Conservation (phyloP, 2,888 invertebrate species). For the Lithophane semibrunnea region DNA sequence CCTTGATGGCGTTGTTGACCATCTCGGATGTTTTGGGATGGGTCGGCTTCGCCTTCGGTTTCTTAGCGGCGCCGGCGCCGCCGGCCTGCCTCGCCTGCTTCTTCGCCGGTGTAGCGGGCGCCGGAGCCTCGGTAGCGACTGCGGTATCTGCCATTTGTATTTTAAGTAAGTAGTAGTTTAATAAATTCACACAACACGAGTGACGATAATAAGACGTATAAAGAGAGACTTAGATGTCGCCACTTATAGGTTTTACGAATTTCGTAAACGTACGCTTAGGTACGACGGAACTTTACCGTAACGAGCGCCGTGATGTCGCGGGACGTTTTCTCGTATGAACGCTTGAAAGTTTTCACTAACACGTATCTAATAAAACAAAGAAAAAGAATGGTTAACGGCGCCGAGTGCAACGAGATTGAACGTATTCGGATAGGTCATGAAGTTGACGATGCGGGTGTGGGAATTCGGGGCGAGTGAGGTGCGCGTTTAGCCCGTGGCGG, state of each 20-base stretch:
- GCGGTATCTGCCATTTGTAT: constrained; percentile 73
- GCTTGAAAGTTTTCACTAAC: constrained; percentile 56
- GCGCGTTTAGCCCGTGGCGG: constrained; percentile 10
- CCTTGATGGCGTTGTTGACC: constrained; percentile 90
- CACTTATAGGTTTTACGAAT: constrained; percentile 1
- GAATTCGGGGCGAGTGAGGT: neutral
- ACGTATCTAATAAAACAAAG: constrained; percentile 47
- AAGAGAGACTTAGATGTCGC: neutral
- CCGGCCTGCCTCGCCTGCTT: constrained; percentile 70
- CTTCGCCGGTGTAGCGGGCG: constrained; percentile 74
- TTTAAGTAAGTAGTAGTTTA: no score
- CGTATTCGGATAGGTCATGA: constrained; percentile 18
- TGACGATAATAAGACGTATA: no score
- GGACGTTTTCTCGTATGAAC: constrained; percentile 54
- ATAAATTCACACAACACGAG: no score
- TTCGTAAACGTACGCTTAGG: neutral
- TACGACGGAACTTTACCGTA: constrained; percentile 5
- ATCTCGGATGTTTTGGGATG: constrained; percentile 81
- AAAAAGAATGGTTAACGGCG: constrained; percentile 16
- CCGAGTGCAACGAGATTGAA: neutral
- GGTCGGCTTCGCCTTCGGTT: constrained; percentile 75
- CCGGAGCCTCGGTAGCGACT: constrained; percentile 72
- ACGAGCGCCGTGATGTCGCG: constrained; percentile 18
- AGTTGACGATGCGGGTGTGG: constrained; percentile 11
- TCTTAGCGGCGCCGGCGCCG: constrained; percentile 51